Conservation (phyloP, 2,797 vertebrate genomes). For the Limnodromus scolopaceus region DNA sequence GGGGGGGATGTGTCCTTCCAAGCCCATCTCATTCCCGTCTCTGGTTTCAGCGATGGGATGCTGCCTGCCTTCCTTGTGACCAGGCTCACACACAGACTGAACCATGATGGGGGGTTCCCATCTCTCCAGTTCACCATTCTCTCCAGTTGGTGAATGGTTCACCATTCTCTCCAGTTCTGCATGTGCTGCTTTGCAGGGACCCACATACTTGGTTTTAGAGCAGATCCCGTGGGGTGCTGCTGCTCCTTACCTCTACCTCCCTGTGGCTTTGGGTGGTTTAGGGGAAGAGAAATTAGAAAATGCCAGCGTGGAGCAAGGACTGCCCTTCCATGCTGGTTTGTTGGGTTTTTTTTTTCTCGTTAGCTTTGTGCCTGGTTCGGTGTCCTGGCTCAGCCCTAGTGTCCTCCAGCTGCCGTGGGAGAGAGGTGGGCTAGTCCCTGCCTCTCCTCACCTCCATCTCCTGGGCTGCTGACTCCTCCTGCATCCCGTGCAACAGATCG, state of each 20-base stretch:
- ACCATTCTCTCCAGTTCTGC: not conserved
- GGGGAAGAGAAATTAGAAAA: not conserved
- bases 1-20: not conserved
- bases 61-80: not conserved
- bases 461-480: too few relatives aligned
- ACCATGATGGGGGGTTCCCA: accelerated
- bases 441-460: not conserved
- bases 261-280: not conserved
- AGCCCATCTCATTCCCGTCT: not conserved
- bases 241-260: not conserved
- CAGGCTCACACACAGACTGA: accelerated
- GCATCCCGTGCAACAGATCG: accelerated
- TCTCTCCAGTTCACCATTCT: too few relatives aligned
- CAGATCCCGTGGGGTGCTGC: not conserved
- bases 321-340: not conserved
- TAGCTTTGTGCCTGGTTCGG: not conserved
- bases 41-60: accelerated
- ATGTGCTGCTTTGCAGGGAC: accelerated
- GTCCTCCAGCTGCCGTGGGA: not conserved
- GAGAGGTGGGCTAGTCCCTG: not conserved
- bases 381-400: not conserved
- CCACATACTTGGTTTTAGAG: not conserved
- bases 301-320: not conserved
- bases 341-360: not conserved
- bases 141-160: too few relatives aligned